phyloP scores from a whole-genome alignment of 1,140 invertebrate genomes.

The Lethrus apterus region DNA sequence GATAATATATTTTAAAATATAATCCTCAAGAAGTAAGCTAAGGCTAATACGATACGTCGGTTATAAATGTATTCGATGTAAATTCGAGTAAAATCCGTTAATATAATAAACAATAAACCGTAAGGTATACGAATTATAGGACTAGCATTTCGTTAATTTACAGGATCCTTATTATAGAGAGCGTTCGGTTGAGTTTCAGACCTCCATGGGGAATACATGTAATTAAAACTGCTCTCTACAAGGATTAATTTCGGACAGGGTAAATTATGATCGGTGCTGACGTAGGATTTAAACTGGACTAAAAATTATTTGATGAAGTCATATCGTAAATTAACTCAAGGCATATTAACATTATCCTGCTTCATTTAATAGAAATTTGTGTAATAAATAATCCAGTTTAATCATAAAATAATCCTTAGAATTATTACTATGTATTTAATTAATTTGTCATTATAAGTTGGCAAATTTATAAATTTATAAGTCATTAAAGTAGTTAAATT shows the following conservation, averaged over 20 bases:
- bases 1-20: too few relatives aligned
- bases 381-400: slow-evolving; percentile 13
- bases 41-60: too few relatives aligned
- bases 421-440: too few relatives aligned
- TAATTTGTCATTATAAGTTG: too few relatives aligned
- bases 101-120: slow-evolving; percentile 15
- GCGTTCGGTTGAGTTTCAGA: slow-evolving; percentile 26
- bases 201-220: slow-evolving; percentile 31
- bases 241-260: slow-evolving; percentile 35
- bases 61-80: slow-evolving; percentile 2
- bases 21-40: too few relatives aligned
- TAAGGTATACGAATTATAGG: neutral
- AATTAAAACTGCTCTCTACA: slow-evolving; percentile 37
- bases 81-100: slow-evolving; percentile 1
- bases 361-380: slow-evolving; percentile 3
- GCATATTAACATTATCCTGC: slow-evolving; percentile 2
- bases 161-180: slow-evolving; percentile 15
- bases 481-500: too few relatives aligned
- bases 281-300: slow-evolving; percentile 25
- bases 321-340: slow-evolving; percentile 17
- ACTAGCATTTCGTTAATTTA: neutral
- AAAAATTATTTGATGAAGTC: slow-evolving; percentile 27
- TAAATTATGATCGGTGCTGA: slow-evolving; percentile 33
- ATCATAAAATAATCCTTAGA: too few relatives aligned
- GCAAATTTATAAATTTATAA: too few relatives aligned